These are phyloP conservation scores for Amazona guildingii DNA, from an alignment of 2,113 vertebrate species.

Conservation along the genomic window DNA sequence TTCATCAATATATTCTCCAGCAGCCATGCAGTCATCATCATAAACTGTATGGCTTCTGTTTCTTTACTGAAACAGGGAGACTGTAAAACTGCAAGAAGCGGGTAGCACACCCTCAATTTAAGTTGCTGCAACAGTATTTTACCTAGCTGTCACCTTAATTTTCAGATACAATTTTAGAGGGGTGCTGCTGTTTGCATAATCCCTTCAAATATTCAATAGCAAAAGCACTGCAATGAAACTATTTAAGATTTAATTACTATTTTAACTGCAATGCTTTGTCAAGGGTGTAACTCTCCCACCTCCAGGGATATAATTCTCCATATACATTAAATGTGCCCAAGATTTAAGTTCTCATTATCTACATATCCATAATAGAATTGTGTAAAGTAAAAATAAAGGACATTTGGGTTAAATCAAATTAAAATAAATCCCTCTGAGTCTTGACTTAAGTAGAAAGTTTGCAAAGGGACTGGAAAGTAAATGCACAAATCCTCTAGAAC, in stretches of 20 bases:
- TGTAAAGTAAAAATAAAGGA: not conserved
- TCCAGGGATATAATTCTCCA: not conserved
- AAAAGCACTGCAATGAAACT: not conserved
- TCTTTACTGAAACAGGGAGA: not conserved
- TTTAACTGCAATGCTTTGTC: not conserved
- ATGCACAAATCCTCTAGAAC: not conserved
- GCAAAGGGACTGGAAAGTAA: not conserved
- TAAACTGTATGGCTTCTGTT: not conserved
- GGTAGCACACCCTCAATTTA: not conserved
- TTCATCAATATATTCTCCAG: not conserved
- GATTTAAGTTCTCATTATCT: not conserved
- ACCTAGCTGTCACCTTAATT: not conserved
- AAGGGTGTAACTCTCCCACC: not conserved
- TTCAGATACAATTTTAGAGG: not conserved
- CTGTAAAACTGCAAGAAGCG: not conserved
- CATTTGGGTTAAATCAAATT: not conserved
- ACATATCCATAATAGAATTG: not conserved
- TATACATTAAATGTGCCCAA: not conserved
- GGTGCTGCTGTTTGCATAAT: not conserved
- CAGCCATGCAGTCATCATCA: not conserved
- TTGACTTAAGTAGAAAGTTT: not conserved
- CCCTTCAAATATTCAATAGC: not conserved
- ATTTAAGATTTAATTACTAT: slow-evolving; percentile 11
- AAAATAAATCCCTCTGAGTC: not conserved
- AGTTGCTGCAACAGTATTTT: not conserved